phyloP scores from a whole-genome alignment of 2,797 vertebrate genomes.

The Hyperoplus immaculatus region DNA sequence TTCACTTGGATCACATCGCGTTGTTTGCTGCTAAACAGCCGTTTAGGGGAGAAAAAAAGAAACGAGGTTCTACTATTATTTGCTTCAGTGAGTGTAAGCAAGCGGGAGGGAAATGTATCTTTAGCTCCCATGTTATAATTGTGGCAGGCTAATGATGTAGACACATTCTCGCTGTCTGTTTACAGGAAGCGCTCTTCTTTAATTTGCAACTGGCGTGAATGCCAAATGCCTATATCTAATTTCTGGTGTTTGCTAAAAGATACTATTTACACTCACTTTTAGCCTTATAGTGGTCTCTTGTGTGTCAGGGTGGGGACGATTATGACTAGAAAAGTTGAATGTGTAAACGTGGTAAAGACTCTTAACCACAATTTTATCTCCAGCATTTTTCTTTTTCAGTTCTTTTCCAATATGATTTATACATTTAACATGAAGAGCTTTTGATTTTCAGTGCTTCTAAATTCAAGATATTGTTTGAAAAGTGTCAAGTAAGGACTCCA shows the following conservation, averaged over 20 bases:
- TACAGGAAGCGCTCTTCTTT: slow-evolving; percentile 83
- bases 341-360: slow-evolving; percentile 41
- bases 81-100: slow-evolving; percentile 69
- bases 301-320: slow-evolving; percentile 57
- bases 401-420: neutral
- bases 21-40: slow-evolving; percentile 33
- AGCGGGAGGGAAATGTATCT: slow-evolving; percentile 78
- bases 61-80: slow-evolving; percentile 70
- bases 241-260: slow-evolving; percentile 84
- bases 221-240: slow-evolving; percentile 83
- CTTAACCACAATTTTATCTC: neutral
- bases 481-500: slow-evolving; percentile 40
- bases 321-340: slow-evolving; percentile 54
- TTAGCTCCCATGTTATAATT: slow-evolving; percentile 86
- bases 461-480: slow-evolving; percentile 40
- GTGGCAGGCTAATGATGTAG: slow-evolving; percentile 85
- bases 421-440: slow-evolving; percentile 1
- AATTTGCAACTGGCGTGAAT: slow-evolving; percentile 78
- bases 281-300: slow-evolving; percentile 65
- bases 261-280: slow-evolving; percentile 78
- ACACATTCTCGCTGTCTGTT: slow-evolving; percentile 83
- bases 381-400: neutral
- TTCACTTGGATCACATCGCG: slow-evolving; percentile 19
- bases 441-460: neutral
- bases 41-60: slow-evolving; percentile 27